Percentiles rank a stretch among this genome's conserved stretches.
These are phyloP conservation scores for Tetropium fuscum DNA, from an alignment of 2,888 invertebrate genomes.

Conservation along the genomic window DNA sequence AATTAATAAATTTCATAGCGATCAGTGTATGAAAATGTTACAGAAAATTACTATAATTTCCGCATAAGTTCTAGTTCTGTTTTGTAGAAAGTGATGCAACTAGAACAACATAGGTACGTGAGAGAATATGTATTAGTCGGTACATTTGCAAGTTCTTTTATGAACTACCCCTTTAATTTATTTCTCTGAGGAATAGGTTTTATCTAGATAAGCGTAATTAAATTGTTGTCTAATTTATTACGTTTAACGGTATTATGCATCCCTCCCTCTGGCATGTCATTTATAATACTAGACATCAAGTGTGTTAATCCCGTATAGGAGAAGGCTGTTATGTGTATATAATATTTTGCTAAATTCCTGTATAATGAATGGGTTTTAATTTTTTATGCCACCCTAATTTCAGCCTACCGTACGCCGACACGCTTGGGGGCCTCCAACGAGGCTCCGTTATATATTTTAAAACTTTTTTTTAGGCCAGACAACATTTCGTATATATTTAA, in stretches of 20 bases:
- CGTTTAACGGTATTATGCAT: conserved; percentile 12
- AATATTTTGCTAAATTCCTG: conserved; percentile 15
- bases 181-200: conserved; percentile 6
- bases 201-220: conserved; percentile 22
- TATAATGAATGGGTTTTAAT: conserved; percentile 4
- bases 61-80: too few species aligned
- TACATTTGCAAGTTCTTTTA: neutral
- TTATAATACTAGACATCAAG: conserved; percentile 27
- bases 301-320: conserved; percentile 15
- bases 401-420: neutral
- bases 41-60: too few species aligned
- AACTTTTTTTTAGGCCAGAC: neutral
- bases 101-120: too few species aligned
- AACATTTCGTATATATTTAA: neutral
- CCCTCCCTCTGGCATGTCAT: conserved; percentile 16
- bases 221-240: conserved; percentile 24
- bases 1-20: too few species aligned
- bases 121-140: neutral
- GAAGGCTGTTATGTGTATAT: conserved; percentile 12
- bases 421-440: neutral
- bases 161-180: conserved; percentile 5
- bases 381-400: conserved; percentile 6
- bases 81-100: too few species aligned
- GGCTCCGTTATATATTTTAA: neutral
- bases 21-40: too few species aligned